Evolutionary conservation across 1,140 invertebrate species (phyloP).

Genomic region (Calliphora vicina): DNA sequence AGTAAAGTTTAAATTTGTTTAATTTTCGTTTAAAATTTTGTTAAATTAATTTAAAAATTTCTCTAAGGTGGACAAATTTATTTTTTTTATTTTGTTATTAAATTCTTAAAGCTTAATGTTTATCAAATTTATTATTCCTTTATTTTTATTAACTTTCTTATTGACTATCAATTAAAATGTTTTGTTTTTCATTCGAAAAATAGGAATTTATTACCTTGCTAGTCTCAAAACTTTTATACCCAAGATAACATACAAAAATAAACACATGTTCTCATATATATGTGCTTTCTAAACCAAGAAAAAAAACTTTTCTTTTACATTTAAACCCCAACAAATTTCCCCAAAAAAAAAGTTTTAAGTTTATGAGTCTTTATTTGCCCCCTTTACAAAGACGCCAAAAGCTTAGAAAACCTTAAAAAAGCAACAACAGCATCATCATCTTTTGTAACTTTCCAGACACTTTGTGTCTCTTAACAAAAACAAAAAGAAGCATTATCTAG

Average conservation of each 20-base stretch:
- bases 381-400: not conserved
- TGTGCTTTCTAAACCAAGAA: not conserved
- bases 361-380: no score
- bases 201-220: not conserved
- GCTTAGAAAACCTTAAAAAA: conserved; percentile 47
- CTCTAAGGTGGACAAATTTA: no score
- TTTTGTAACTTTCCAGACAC: conserved; percentile 43
- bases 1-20: no score
- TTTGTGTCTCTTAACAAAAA: not conserved
- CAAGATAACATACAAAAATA: not conserved
- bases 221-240: not conserved
- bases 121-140: not conserved
- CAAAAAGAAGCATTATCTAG: not conserved
- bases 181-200: not conserved
- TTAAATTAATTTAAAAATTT: not conserved
- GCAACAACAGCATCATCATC: conserved; percentile 44
- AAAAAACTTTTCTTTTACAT: not conserved
- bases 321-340: not conserved
- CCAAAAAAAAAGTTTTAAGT: no score
- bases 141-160: not conserved
- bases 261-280: not conserved
- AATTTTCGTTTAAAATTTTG: no score
- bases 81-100: no score
- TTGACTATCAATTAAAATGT: not conserved
- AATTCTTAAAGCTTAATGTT: no score